Base-by-base conservation (phyloP, 2,797 vertebrate species). In the Philypnodon macrostomus region DNA sequence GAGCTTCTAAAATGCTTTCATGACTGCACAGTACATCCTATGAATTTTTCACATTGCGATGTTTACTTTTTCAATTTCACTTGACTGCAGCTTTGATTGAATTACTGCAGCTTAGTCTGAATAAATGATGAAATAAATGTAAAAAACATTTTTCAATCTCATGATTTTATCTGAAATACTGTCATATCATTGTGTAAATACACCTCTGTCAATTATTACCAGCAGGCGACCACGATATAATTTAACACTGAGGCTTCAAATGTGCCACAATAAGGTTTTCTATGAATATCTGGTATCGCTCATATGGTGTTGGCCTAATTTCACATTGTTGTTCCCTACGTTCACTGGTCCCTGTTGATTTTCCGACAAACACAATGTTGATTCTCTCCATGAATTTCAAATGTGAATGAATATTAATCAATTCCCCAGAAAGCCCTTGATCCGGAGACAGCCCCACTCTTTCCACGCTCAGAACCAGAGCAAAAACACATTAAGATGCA, bases 381-480 rank as follows among this genome's bases (percentile, higher is more conserved):
- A 72, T 73, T 64, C 52, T 50, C 53, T 24, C 54, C 63, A 67
- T 74, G 71, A 80, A 81, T 70, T 75, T 71, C 50, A 54, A 65
- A 79, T 71, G 31, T 69, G 46, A 63, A 72, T 74, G 52, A 74
- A 84, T 84, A 71, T 73, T 78, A 79, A 79, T 80, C 55, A 50
- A 61, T 47, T 75, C 26, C 24, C 14, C 40, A 16, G 40, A 36
- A 18, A 36, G 34, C 8, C 59, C n/a, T n/a, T n/a, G n/a, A n/a
- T 62, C 60, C 26, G 35, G 58, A 58, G 62, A 53, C 57, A 41
- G 58, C 41, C 55, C 53, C 16, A 40, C 45, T 27, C 46, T 47
- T 53, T 39, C 41, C 16, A 38, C 9, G 7, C 40, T 35, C 13
- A 27, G 14, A 35, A 47, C 1, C n/a, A 51, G 47, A 16, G 35